These are phyloP conservation scores for Trichomalopsis sarcophagae DNA, from an alignment of 1,140 invertebrate species.

Conservation along the genomic window DNA sequence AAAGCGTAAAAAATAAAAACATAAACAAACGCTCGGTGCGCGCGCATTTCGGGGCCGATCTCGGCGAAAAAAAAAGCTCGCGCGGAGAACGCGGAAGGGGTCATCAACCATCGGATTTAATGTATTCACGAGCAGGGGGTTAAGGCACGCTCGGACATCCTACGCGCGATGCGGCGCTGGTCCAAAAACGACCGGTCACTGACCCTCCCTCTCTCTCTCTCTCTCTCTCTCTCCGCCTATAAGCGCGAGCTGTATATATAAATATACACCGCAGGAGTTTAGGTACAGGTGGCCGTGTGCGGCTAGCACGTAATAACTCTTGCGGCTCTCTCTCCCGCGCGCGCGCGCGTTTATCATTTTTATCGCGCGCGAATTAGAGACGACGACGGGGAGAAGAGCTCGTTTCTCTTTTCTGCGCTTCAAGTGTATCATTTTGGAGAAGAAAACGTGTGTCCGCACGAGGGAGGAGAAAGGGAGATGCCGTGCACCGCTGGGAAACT, in stretches of 20 bases:
- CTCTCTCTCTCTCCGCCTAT: too few species aligned
- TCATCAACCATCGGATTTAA: constrained; percentile 29
- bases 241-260: not conserved
- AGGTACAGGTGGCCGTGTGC: not conserved
- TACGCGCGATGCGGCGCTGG: not conserved
- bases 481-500: not conserved
- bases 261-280: not conserved
- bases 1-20: too few species aligned
- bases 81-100: not conserved
- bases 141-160: constrained; percentile 5
- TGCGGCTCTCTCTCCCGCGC: too few species aligned
- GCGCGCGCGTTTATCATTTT: constrained; percentile 11
- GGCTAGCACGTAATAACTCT: constrained; percentile 17
- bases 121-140: constrained; percentile 11
- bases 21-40: too few species aligned
- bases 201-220: constrained; percentile 4
- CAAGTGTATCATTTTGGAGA: not conserved
- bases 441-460: not conserved
- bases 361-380: constrained; percentile 11
- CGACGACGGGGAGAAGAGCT: not conserved
- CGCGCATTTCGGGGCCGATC: too few species aligned
- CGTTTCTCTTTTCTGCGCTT: not conserved
- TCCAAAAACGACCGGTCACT: constrained; percentile 39
- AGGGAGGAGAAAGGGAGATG: not conserved
- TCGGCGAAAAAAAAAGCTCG: too few species aligned